Percentiles rank a stretch among this genome's conserved stretches.
These are phyloP conservation scores for Linyphia triangularis DNA, from an alignment of 2,888 invertebrate genomes.

Conservation along the genomic window DNA sequence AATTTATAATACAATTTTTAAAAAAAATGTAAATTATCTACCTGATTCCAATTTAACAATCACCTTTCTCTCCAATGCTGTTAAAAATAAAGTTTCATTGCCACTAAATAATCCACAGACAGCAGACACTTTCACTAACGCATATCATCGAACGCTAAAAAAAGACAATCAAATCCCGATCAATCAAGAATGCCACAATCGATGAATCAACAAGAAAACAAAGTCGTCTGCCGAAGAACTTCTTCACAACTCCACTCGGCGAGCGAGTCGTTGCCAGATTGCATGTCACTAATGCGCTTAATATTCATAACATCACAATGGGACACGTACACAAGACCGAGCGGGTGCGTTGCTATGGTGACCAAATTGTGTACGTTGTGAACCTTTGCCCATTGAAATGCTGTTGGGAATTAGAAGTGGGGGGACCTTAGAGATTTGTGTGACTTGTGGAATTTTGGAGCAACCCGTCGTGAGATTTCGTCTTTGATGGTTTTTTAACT, in stretches of 20 bases:
- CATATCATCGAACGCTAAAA: neutral
- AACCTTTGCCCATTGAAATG: no score
- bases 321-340: constrained; percentile 66
- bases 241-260: constrained; percentile 59
- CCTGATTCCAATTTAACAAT: neutral
- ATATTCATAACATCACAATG: constrained; percentile 72
- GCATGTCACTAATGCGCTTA: constrained; percentile 73
- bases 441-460: no score
- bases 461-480: no score
- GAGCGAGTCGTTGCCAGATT: constrained; percentile 67
- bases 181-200: constrained; percentile 44
- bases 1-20: no score
- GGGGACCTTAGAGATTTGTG: no score
- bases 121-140: neutral
- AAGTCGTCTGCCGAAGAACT: constrained; percentile 53
- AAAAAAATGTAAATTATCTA: neutral
- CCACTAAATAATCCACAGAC: constrained; percentile 7
- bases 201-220: constrained; percentile 39
- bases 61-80: neutral
- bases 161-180: constrained; percentile 31
- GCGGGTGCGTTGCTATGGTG: constrained; percentile 62
- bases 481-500: no score
- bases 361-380: constrained; percentile 72
- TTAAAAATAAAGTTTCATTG: neutral
- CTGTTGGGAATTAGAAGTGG: no score